These are phyloP conservation scores for Sinopyrophorus schimmeli DNA, from an alignment of 2,888 invertebrate genomes.

Conservation along the genomic window DNA sequence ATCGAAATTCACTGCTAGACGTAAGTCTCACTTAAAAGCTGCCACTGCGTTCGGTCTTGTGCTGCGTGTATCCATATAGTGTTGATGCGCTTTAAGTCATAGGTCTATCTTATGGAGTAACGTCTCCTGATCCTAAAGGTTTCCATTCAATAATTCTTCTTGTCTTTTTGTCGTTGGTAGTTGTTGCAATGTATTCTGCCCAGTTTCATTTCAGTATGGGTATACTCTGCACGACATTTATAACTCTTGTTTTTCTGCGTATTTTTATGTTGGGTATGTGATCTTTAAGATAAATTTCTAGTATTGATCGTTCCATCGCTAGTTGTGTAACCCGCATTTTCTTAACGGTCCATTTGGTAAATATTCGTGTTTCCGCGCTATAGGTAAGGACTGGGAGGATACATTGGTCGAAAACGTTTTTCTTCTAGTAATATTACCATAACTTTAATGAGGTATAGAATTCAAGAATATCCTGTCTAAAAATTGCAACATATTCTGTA, in stretches of 20 bases:
- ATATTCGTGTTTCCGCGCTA: constrained; percentile 3
- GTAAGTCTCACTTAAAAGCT: background rate
- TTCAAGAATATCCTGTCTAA: too few species aligned
- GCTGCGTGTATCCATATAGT: background rate
- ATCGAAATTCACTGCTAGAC: background rate
- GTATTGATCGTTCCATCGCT: constrained; percentile 4
- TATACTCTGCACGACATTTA: background rate
- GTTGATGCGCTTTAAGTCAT: background rate
- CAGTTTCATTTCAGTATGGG: background rate
- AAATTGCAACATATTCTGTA: too few species aligned
- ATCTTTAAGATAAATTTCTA: background rate
- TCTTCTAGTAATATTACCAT: too few species aligned
- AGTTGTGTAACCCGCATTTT: constrained; percentile 1
- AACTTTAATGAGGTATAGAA: too few species aligned
- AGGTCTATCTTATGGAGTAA: background rate
- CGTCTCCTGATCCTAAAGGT: background rate
- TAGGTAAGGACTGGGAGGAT: constrained; percentile 1
- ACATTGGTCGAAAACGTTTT: constrained; percentile 1
- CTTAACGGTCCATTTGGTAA: background rate
- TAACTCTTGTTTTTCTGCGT: background rate
- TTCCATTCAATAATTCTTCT: background rate
- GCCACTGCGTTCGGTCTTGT: background rate
- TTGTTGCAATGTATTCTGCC: background rate
- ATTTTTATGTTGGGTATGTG: too few species aligned
- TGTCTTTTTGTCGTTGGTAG: background rate